Conservation (phyloP, 2,113 vertebrate genomes). For the Mesembrinibis cayennensis region DNA sequence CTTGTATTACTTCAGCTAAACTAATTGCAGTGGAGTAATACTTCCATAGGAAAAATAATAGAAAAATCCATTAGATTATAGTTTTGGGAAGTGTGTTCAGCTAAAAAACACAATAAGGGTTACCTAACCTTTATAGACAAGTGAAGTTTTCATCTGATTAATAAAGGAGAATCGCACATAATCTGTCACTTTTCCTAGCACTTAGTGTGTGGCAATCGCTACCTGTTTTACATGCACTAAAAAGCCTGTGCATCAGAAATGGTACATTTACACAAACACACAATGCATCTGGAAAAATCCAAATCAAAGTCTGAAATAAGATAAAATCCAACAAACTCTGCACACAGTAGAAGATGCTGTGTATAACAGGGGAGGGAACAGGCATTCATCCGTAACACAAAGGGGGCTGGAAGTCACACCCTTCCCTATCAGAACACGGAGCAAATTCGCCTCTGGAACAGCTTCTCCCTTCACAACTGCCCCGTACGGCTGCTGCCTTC, state of each 20-base stretch:
- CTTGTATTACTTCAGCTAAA: neutral
- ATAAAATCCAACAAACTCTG: neutral
- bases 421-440: neutral
- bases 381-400: no score
- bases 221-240: neutral
- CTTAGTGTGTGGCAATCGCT: accelerated
- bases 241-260: neutral
- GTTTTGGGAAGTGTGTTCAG: neutral
- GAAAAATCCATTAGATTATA: neutral
- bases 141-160: neutral
- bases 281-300: neutral
- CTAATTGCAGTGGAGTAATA: neutral
- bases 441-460: neutral
- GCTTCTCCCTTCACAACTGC: neutral
- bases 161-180: neutral
- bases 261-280: neutral
- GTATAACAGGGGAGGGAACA: neutral
- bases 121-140: neutral
- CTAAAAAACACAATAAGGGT: neutral
- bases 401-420: neutral
- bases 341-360: neutral
- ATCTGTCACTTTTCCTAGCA: neutral
- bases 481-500: neutral
- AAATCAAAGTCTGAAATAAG: neutral
- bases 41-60: neutral